Evolutionary conservation across 2,888 invertebrate species (phyloP), one percentile per base, ranked within the genome.

Genomic region (Conistra vaccinii): DNA sequence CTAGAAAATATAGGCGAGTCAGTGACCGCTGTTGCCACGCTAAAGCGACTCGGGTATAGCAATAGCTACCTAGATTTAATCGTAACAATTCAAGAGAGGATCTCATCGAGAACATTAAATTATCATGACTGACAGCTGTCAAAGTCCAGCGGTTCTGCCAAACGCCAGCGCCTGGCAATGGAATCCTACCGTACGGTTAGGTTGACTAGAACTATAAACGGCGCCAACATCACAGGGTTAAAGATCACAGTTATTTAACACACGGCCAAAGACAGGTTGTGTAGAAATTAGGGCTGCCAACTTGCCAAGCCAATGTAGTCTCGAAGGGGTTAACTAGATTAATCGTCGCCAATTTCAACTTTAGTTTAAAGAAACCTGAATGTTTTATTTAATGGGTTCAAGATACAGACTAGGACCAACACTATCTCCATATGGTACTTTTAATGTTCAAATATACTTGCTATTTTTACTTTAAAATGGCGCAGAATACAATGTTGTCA

Each of bases 111-210:
- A 70, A 32, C 6, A 23, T 32, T 72, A 26, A 23, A 61, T 48
- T 32, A 63, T 35, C n/a, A 26, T 57, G 61, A 81, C 2, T 77
- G 81, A 81, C 76, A 77, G 55, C 81, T 77, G 81, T 77, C 81
- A 75, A 77, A 74, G 48, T 14, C 6, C 14, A 60, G 20, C 10
- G 7, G 35, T 69, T 55, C 55, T 74, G 81, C 61, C 81, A 81
- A 77, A 74, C 75, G 62, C 32, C 26, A 80, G 75, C 48, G 55
- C n/a, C 23, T 29, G 61, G 73, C 74, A 55, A 57, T 55, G 39
- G 48, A 80, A 81, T 81, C n/a, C 39, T 42, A 57, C 62, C 26
- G 32, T 20, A 62, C 26, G 6, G 29, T 39, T 61, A 53, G 48
- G 51, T 63, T 53, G 35, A 29, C 65, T 67, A 58, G 57, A 82